A percentile compares a stretch with the other conserved stretches of the same genome.
phyloP scores from a whole-genome alignment of 35 echinoderm and acorn worm genomes.

The Acanthaster planci region DNA sequence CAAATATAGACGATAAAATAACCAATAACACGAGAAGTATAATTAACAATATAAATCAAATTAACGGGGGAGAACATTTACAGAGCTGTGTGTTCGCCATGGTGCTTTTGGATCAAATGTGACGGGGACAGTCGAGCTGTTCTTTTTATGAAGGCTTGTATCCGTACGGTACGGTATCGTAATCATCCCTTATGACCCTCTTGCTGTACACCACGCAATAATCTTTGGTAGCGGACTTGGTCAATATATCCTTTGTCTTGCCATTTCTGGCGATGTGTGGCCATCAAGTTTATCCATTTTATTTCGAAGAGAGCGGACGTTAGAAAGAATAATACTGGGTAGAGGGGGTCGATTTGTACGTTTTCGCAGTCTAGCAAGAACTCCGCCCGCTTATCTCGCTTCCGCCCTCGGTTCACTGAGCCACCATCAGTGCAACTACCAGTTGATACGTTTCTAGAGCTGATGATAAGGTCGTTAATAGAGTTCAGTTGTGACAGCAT shows the following conservation, averaged over 20 bases:
- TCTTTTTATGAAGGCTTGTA: conserved; percentile 15
- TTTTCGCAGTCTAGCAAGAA: too few relatives aligned
- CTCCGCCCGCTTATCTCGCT: too few relatives aligned
- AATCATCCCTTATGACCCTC: conserved; percentile 43
- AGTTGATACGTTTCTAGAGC: too few relatives aligned
- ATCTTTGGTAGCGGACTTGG: conserved; percentile 50
- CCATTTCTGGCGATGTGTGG: conserved; percentile 42
- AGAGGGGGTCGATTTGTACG: too few relatives aligned
- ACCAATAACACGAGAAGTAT: neutral
- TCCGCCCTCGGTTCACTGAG: too few relatives aligned
- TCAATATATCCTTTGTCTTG: conserved; percentile 47
- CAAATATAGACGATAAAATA: too few relatives aligned
- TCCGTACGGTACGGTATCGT: conserved; percentile 67
- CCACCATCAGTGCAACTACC: too few relatives aligned
- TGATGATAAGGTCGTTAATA: too few relatives aligned
- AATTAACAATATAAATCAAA: neutral
- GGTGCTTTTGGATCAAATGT: neutral
- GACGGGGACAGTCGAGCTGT: neutral
- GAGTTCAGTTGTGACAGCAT: too few relatives aligned
- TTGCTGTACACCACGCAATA: conserved; percentile 78
- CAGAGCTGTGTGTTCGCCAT: neutral
- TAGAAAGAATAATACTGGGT: too few relatives aligned
- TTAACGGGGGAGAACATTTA: neutral
- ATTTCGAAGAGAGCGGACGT: too few relatives aligned
- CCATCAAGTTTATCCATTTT: too few relatives aligned